A percentile compares a stretch with the other conserved stretches of the same genome.
These are phyloP conservation scores for Metacarcinus magister DNA, from an alignment of 2,888 invertebrate species.

Conservation along the genomic window DNA sequence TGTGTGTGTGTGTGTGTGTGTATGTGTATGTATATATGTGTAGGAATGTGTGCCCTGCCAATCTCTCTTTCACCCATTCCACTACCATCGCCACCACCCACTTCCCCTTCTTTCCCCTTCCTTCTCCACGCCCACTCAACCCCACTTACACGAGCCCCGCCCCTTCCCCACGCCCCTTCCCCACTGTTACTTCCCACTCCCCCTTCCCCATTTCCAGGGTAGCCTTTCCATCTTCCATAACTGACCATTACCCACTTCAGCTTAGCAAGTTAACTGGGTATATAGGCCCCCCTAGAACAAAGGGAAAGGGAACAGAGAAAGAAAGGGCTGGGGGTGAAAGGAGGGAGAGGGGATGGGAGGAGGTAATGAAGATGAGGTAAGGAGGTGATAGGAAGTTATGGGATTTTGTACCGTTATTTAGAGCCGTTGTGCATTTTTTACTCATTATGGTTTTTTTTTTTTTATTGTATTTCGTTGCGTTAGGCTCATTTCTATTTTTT, in stretches of 20 bases:
- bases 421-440: background rate
- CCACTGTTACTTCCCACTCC: background rate
- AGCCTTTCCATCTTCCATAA: constrained; percentile 6
- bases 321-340: background rate
- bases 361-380: background rate
- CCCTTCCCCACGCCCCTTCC: background rate
- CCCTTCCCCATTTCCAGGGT: background rate
- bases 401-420: background rate
- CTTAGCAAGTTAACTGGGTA: background rate
- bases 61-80: background rate
- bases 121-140: background rate
- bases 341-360: background rate
- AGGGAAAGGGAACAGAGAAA: background rate
- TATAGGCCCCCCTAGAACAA: background rate
- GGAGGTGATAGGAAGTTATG: background rate
- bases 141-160: background rate
- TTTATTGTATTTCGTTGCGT: too few species aligned
- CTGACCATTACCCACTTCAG: background rate
- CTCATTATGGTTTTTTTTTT: too few species aligned
- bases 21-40: background rate
- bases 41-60: background rate
- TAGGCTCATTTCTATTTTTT: too few species aligned
- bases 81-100: background rate
- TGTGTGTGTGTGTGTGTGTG: background rate
- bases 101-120: background rate